Percentiles rank a stretch among this genome's conserved stretches.
phyloP scores from a whole-genome alignment of 2,888 invertebrate species.

The Fabriciana adippe region DNA sequence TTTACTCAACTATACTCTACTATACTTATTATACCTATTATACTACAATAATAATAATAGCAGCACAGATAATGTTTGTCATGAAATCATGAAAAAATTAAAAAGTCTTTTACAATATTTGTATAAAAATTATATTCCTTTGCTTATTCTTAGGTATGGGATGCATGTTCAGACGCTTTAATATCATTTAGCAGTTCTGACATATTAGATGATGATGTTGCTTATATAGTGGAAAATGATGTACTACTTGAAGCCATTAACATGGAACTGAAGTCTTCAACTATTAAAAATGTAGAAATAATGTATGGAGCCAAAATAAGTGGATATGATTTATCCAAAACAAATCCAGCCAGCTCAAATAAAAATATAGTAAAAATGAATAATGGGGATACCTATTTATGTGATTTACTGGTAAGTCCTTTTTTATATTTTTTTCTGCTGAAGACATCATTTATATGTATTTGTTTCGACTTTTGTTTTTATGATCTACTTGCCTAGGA shows the following conservation, averaged over 20 bases:
- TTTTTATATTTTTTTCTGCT: slow-evolving; percentile 8
- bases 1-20: no score
- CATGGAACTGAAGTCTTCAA: slow-evolving; percentile 74
- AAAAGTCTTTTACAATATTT: not conserved
- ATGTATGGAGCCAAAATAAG: slow-evolving; percentile 87
- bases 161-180: slow-evolving; percentile 93
- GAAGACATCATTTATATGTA: not conserved
- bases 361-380: slow-evolving; percentile 81
- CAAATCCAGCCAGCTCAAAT: slow-evolving; percentile 43
- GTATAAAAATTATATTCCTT: not conserved
- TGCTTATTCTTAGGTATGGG: slow-evolving; percentile 89
- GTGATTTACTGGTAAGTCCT: slow-evolving; percentile 86
- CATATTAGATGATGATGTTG: slow-evolving; percentile 87
- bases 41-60: no score
- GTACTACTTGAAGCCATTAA: slow-evolving; percentile 89
- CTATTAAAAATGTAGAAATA: slow-evolving; percentile 84
- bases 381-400: slow-evolving; percentile 84
- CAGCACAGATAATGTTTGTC: no score
- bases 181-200: slow-evolving; percentile 91
- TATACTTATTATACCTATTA: no score
- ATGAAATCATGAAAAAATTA: no score
- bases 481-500: not conserved
- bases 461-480: not conserved
- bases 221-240: slow-evolving; percentile 97
- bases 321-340: slow-evolving; percentile 81